Base-by-base conservation (phyloP, 2,888 invertebrate species). In the Hypomecis atomaria region DNA sequence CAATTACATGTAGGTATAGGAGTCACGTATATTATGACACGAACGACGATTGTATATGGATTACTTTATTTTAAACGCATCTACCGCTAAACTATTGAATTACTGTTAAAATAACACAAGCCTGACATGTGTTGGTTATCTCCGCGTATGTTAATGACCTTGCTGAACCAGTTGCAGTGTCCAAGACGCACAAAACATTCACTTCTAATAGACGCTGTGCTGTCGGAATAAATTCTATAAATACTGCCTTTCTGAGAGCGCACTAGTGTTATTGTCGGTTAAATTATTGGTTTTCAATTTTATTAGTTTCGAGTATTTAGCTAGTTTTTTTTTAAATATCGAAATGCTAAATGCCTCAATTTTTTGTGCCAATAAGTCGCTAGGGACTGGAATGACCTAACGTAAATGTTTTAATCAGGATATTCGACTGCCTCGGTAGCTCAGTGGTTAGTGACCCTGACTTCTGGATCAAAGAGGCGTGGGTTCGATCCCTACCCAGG, bases 81-180 rank as follows among this genome's bases (percentile, higher is more conserved):
- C 62, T 62, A 50, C 36, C 6, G 13, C 33, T 36, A 49, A 47
- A 44, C 62, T 64, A 62, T 68, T 63, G 66, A 65, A 61, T 63
- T 66, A 50, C 45, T 59, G 62, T 65, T 56, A 56, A 60, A 59
- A 44, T 65, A 59, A 52, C 43, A 13, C 36, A 48, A 54, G 50
- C 63, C 43, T 43, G n/a, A 13, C 62, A 45, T 62, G 66, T 59
- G 55, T 45, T 47, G 56, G 61, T 64, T 66, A 61, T 65, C 62
- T 48, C 53, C 54, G 40, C 48, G 59, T 58, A 54, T 38, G 37
- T 49, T 59, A 61, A 67, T 38, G 62, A 66, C 69, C 69, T 71
- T 72, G 72, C 56, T 48, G 38, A 69, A 72, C 72, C 69, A 48
- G 72, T 68, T 59, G 44, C 23, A 40, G 13, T 60, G 60, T 54